Evolutionary conservation across 1,140 invertebrate genomes (phyloP).

Genomic region (Nymphalis io): DNA sequence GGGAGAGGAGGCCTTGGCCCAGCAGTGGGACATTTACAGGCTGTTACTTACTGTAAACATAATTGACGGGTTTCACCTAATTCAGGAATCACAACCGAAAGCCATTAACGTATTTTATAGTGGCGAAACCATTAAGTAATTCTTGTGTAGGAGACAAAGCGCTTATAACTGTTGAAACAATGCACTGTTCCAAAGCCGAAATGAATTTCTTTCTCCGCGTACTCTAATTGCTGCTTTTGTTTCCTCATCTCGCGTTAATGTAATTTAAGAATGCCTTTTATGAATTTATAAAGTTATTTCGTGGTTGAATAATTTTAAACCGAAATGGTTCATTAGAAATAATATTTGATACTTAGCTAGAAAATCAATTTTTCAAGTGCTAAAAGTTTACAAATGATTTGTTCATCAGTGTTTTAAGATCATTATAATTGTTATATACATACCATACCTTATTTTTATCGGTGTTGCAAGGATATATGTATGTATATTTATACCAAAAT

Average conservation of each 20-base stretch:
- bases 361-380: no score
- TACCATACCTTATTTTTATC: no score
- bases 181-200: conserved; percentile 35
- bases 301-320: background rate
- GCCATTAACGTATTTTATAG: conserved; percentile 19
- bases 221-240: conserved; percentile 52
- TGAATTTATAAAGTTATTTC: conserved; percentile 11
- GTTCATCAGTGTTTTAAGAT: no score
- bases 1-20: no score
- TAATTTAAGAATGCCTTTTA: conserved; percentile 33
- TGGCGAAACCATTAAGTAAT: conserved; percentile 20
- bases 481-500: no score
- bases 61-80: background rate
- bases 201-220: conserved; percentile 53
- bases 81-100: conserved; percentile 19
- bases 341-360: no score
- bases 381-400: no score
- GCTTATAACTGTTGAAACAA: conserved; percentile 44
- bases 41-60: no score
- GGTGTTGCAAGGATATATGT: no score
- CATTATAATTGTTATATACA: no score
- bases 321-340: no score
- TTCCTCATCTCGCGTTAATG: conserved; percentile 22
- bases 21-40: no score
- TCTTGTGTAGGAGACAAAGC: conserved; percentile 23